Evolutionary conservation across 2,797 vertebrate species (phyloP), one percentile per base, ranked within the genome.

Genomic region (Crax fasciolata): DNA sequence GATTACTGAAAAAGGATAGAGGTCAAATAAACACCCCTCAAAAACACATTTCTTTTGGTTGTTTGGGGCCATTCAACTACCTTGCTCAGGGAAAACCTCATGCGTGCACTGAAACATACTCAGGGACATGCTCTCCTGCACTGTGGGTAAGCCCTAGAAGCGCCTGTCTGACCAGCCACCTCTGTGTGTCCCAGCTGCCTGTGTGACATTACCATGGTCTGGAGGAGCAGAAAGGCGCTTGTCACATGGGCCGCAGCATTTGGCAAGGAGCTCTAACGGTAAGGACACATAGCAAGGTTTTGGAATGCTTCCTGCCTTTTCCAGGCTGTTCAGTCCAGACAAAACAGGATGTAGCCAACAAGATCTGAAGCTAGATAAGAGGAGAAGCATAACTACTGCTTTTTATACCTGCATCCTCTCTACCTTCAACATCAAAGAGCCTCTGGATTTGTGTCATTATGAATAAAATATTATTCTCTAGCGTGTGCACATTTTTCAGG

Each of bases 151-250:
- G 8, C 27, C 15, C 51, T 25, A 32, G 21, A 71, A 77, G 32
- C 20, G 7, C 35, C 65, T 89, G 35, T 6, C 15, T 39, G 32
- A 23, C 13, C 11, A 38, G 3, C 30, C 32, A 68, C 14, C 7
- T 51, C 24, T 21, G 4, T 2, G 2, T 32, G 13, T 10, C 43
- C 6, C 11, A 52, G 10, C n/a, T 63, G 20, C 7, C 2, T 0
- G 21, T 35, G 28, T 77, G 78, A 30, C 3, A 10, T n/a, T 52
- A 20, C 30, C 32, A 27, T 61, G 73, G 52, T 8, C 18, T 13
- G 11, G 4, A 15, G 18, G 9, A 65, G 21, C 21, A 88, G 54
- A 91, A 85, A 71, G 52, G 6, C 35, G 15, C 25, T 55, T 66
- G n/a, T 13, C 2, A 3, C 13, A 5, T 8, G 20, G 11, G 12